Conservation (phyloP, 1,140 invertebrate species). For the Heliconius eleuchia region DNA sequence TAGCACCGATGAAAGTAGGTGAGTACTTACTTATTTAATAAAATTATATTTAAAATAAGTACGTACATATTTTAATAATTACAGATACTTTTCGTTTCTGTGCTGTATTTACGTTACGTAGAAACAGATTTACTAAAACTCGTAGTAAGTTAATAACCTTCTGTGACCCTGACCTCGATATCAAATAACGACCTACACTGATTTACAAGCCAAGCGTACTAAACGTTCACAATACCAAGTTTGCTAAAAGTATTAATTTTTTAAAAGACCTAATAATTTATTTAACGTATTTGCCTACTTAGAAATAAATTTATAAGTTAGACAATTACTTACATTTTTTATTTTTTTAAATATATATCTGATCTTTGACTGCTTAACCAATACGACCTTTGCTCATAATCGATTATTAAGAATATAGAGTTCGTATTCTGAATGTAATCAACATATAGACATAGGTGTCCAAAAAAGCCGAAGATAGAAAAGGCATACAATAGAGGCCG, state of each 20-base stretch:
- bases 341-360: too few species aligned
- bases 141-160: slow-evolving; percentile 50
- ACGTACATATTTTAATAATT: background rate
- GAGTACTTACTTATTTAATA: too few species aligned
- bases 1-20: too few species aligned
- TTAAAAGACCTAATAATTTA: background rate
- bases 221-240: slow-evolving; percentile 18
- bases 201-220: slow-evolving; percentile 41
- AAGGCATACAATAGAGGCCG: background rate
- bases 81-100: background rate
- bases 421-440: background rate
- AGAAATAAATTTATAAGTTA: too few species aligned
- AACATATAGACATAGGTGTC: background rate
- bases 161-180: slow-evolving; percentile 47
- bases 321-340: background rate
- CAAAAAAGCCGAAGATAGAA: background rate
- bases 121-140: slow-evolving; percentile 36
- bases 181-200: slow-evolving; percentile 50
- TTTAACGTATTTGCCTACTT: background rate
- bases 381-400: background rate
- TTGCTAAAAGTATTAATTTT: background rate
- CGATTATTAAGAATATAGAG: background rate
- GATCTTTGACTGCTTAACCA: background rate
- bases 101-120: slow-evolving; percentile 11
- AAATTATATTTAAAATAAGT: too few species aligned